Base-by-base conservation (phyloP, 2,888 invertebrate genomes). In the Caenorhabditis uteleia region DNA sequence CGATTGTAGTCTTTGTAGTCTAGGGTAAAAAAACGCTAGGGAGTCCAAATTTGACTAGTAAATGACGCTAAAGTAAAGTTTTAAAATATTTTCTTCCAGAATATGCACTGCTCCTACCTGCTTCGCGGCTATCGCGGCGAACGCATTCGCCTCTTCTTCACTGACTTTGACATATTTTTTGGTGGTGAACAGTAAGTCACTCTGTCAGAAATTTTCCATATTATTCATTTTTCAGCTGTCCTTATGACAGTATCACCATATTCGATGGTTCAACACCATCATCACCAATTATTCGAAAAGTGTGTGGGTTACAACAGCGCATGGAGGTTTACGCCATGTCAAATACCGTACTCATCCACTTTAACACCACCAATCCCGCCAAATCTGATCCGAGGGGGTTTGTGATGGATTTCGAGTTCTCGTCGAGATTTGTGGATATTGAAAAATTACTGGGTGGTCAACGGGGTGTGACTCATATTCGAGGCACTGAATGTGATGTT, bases 91-190 rank as follows among this genome's bases (percentile, higher is more conserved):
- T 39, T 38, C 44, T 59, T 72, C 51, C 61, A 80, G 76, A 82
- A 82, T 50, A 78, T 82, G 59, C 72, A 75, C 42, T 82, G 82
- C 74, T 68, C 74, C 49, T 87, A 86, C 74, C 90, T 91, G 86
- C 92, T 98, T 87, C 89, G 91, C 82, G 97, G 97, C 49, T 89
- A 89, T 84, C 88, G 89, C 46, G 91, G 91, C 54, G 93, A 97
- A 86, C 88, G 97, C 84, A 91, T 97, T 79, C 90, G 94, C 72
- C 88, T 97, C 79, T 93, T 92, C 86, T 95, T 97, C 87, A 89
- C 93, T 83, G 97, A 97, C 87, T 97, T 97, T 87, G 95, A 95
- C 87, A 89, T 97, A 77, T 97, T 94, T 88, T 95, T 91, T 87
- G 97, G 97, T 80, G 97, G 95, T 80, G 91, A 93, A 82, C 97